Percentiles rank a stretch among this genome's conserved stretches.
Evolutionary conservation across 1,140 invertebrate genomes (phyloP).

Genomic region (Ceratitis capitata): DNA sequence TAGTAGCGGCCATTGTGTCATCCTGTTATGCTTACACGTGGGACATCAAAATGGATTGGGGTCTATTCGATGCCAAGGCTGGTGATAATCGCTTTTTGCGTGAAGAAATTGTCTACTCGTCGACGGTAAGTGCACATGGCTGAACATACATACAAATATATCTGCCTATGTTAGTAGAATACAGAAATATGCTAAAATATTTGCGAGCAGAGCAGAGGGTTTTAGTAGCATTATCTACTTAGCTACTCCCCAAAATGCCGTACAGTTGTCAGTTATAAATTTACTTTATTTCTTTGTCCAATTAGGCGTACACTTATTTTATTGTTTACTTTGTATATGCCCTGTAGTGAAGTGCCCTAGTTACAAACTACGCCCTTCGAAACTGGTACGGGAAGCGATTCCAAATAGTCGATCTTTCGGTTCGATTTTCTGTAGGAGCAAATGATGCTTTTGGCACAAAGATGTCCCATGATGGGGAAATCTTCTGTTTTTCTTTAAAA

Average conservation of each 20-base stretch:
- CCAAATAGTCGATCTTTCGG: too few relatives aligned
- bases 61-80: conserved; percentile 87
- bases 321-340: conserved; percentile 5
- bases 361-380: too few relatives aligned
- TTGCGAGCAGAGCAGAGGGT: neutral
- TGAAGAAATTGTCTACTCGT: conserved; percentile 83
- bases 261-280: conserved; percentile 3
- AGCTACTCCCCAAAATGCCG: neutral
- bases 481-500: too few relatives aligned
- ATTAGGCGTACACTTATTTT: neutral
- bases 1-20: conserved; percentile 79
- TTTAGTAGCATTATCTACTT: neutral
- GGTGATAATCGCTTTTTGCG: conserved; percentile 81
- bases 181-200: neutral
- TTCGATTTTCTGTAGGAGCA: too few relatives aligned
- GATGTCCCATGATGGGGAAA: too few relatives aligned
- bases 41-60: conserved; percentile 99
- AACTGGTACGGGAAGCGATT: too few relatives aligned
- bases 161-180: too few relatives aligned
- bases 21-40: conserved; percentile 90
- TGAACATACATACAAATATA: neutral
- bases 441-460: too few relatives aligned
- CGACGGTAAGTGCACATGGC: conserved; percentile 66
- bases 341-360: too few relatives aligned
- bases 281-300: neutral